These are phyloP conservation scores for Malurus elegans DNA, from an alignment of 2,113 vertebrate genomes.

Conservation along the genomic window DNA sequence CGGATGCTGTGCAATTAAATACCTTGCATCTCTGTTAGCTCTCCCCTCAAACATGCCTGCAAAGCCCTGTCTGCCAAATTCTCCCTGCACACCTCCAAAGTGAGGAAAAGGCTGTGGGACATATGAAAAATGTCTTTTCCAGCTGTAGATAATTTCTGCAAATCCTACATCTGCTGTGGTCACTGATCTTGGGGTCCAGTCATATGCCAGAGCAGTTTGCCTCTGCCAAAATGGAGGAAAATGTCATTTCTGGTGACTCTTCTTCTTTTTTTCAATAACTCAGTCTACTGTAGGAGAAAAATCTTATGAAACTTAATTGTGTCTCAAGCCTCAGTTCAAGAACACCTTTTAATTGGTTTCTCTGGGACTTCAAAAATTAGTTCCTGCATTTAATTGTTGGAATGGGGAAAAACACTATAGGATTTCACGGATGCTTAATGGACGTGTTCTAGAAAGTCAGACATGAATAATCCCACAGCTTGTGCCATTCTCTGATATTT, in stretches of 20 bases:
- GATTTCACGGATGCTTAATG: background rate
- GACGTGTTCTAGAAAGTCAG: background rate
- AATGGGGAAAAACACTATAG: background rate
- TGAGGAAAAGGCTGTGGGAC: background rate
- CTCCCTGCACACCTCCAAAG: background rate
- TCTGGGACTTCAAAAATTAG: constrained; percentile 43
- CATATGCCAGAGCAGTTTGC: background rate
- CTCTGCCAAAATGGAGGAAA: background rate
- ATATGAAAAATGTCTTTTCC: background rate
- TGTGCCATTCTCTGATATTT: background rate
- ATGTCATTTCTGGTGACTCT: background rate
- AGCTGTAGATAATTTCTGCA: background rate
- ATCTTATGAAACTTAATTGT: constrained; percentile 10
- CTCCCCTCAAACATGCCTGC: background rate
- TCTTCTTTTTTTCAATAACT: background rate
- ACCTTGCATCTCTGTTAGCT: background rate
- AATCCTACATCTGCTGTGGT: background rate
- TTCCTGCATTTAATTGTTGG: constrained; percentile 23
- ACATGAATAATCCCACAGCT: background rate
- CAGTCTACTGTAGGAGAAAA: background rate
- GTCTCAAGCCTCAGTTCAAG: background rate
- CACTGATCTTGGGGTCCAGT: background rate
- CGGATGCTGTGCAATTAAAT: background rate
- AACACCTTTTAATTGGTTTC: constrained; percentile 57
- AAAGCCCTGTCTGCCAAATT: background rate